Conservation (phyloP, 2,888 invertebrate genomes). For the Lysandra coridon region DNA sequence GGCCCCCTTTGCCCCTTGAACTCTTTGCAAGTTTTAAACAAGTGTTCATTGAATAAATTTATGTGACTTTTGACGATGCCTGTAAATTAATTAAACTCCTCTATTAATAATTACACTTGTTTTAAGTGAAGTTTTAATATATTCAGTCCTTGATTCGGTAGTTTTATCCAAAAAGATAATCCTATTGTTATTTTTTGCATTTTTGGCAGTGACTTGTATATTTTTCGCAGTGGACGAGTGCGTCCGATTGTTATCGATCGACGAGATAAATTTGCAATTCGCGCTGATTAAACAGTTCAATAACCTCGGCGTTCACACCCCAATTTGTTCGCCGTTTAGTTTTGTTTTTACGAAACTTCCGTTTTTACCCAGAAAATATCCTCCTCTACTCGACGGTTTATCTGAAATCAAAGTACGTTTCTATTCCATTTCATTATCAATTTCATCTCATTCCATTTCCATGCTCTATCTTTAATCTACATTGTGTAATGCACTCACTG, state of each 20-base stretch:
- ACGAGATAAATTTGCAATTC: slow-evolving; percentile 26
- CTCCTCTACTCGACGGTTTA: not conserved
- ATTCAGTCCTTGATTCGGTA: not conserved
- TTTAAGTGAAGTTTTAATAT: not conserved
- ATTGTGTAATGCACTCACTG: slow-evolving; percentile 22
- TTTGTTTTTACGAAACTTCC: not conserved
- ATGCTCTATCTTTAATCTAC: slow-evolving; percentile 8
- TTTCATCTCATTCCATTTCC: not conserved
- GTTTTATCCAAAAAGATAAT: not conserved
- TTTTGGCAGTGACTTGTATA: slow-evolving; percentile 14
- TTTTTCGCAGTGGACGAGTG: slow-evolving; percentile 7
- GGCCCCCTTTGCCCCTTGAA: not conserved
- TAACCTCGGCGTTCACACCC: slow-evolving; percentile 25
- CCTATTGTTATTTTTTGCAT: not conserved
- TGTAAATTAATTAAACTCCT: not conserved
- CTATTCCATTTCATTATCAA: slow-evolving; percentile 14
- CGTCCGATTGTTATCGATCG: slow-evolving; percentile 25
- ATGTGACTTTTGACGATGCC: not conserved
- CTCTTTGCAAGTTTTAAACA: not conserved
- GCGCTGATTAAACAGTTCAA: slow-evolving; percentile 24
- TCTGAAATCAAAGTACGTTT: not conserved
- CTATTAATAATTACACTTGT: not conserved
- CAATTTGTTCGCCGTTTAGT: slow-evolving; percentile 21
- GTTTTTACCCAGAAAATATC: not conserved
- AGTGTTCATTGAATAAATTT: not conserved